Evolutionary conservation across 1,140 invertebrate species (phyloP).

Genomic region (Nilaparvata lugens): DNA sequence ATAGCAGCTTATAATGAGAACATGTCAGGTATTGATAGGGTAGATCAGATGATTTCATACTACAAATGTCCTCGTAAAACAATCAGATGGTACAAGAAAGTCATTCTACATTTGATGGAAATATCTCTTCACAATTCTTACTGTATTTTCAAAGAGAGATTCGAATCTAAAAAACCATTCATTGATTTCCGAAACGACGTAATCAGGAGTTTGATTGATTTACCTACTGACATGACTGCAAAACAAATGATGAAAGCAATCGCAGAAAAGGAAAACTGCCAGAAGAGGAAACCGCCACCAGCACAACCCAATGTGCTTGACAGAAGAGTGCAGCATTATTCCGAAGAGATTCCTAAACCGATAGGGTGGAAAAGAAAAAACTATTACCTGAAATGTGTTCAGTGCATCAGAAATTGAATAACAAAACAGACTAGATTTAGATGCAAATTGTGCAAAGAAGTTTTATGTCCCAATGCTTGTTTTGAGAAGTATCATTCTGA

Average conservation of each 20-base stretch:
- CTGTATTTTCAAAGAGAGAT: not conserved
- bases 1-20: constrained; percentile 15
- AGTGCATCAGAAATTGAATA: not conserved
- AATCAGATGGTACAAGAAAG: constrained; percentile 31
- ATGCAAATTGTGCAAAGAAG: not conserved
- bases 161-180: not conserved
- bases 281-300: not conserved
- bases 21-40: constrained; percentile 30
- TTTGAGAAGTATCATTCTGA: not conserved
- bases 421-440: not conserved
- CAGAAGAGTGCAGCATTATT: not conserved
- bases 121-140: not conserved
- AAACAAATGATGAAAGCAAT: not conserved
- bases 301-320: not conserved
- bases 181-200: not conserved
- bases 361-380: not conserved
- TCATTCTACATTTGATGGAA: constrained; percentile 13
- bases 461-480: not conserved
- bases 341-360: not conserved
- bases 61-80: constrained; percentile 27
- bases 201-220: not conserved
- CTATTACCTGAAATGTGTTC: not conserved
- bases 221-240: not conserved
- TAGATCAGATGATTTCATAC: constrained; percentile 29
- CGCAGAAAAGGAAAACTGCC: not conserved